Conservation (phyloP, 2,113 vertebrate species). For the Tylochromis polylepis region DNA sequence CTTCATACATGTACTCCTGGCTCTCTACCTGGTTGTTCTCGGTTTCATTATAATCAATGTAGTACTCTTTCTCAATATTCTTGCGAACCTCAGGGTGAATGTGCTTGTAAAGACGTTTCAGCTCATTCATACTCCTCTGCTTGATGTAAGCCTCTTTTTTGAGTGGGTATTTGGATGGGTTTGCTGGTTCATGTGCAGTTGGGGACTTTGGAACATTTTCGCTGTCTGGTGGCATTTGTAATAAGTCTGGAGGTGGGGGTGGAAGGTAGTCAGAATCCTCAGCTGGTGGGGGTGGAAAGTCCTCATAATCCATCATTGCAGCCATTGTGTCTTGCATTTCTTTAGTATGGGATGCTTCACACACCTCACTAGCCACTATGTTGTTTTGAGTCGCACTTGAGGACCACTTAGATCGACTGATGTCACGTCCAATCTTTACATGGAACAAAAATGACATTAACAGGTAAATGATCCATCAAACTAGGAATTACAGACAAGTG, state of each 20-base stretch:
- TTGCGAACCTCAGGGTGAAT: conserved; percentile 84
- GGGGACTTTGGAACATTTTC: conserved; percentile 58
- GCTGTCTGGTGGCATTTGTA: conserved; percentile 70
- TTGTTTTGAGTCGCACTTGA: conserved; percentile 63
- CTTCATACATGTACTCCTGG: conserved; percentile 77
- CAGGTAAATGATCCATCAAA: neutral
- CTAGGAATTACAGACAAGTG: neutral
- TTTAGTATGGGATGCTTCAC: conserved; percentile 45
- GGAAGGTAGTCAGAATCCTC: conserved; percentile 76
- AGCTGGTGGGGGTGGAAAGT: conserved; percentile 61
- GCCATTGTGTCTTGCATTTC: conserved; percentile 26
- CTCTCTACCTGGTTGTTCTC: conserved; percentile 61
- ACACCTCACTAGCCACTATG: conserved; percentile 51
- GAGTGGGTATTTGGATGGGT: conserved; percentile 47
- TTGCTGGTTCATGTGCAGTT: conserved; percentile 71
- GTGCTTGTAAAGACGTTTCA: conserved; percentile 82
- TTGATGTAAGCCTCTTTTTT: conserved; percentile 76
- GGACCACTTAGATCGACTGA: conserved; percentile 75
- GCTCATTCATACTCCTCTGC: conserved; percentile 78
- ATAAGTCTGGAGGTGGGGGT: conserved; percentile 75
- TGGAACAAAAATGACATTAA: conserved; percentile 53
- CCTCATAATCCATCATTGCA: conserved; percentile 58
- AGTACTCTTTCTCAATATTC: conserved; percentile 78
- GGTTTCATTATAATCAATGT: conserved; percentile 70
- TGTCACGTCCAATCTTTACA: conserved; percentile 79